These are phyloP conservation scores for Aegypius monachus DNA, from an alignment of 2,113 vertebrate genomes.

Conservation along the genomic window DNA sequence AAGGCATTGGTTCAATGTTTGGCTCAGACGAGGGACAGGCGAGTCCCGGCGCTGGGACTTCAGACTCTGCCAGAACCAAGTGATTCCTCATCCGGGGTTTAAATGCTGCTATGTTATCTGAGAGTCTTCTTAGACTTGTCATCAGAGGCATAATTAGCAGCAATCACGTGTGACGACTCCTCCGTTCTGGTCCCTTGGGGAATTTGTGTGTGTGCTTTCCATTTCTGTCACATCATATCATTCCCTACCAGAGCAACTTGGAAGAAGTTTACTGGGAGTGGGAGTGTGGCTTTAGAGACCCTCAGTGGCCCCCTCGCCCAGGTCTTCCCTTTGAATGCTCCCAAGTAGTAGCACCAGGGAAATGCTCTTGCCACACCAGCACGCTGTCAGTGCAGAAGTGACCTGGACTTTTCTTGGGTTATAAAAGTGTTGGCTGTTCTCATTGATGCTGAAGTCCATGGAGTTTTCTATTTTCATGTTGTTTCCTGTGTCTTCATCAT, in stretches of 20 bases:
- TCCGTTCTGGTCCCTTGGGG: not conserved
- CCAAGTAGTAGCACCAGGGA: not conserved
- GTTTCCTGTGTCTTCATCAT: not conserved
- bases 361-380: not conserved
- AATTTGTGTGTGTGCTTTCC: not conserved
- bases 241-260: not conserved
- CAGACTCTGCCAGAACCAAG: not conserved
- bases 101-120: not conserved
- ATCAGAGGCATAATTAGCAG: not conserved
- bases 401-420: not conserved
- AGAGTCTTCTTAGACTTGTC: not conserved
- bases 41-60: not conserved
- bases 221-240: not conserved
- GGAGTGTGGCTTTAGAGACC: not conserved
- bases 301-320: not conserved
- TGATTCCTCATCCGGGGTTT: not conserved
- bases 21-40: fast-evolving
- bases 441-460: not conserved
- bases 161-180: not conserved
- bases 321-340: not conserved
- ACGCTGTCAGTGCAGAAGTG: not conserved
- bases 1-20: not conserved
- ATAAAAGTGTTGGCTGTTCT: not conserved
- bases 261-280: not conserved
- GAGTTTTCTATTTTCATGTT: not conserved